Evolutionary conservation across 2,888 invertebrate genomes (phyloP).

Genomic region (Cerastis rubricosa): DNA sequence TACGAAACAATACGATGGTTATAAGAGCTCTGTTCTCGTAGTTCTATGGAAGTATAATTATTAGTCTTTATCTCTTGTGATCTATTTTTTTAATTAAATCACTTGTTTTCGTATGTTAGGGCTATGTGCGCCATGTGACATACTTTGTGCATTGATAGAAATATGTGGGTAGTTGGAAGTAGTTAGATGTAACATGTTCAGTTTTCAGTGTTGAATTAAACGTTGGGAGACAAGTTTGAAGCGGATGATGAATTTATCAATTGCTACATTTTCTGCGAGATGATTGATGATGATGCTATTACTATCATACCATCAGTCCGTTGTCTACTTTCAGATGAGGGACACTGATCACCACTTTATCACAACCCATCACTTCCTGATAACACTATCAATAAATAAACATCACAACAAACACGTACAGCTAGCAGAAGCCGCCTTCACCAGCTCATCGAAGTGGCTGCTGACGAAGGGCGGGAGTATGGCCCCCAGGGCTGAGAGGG

Average conservation of each 20-base stretch:
- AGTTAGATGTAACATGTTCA: background rate
- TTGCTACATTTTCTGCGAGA: background rate
- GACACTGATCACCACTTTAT: slow-evolving; percentile 8
- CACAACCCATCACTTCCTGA: slow-evolving; percentile 28
- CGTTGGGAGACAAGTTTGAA: background rate
- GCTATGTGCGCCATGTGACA: too few species aligned
- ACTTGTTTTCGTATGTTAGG: background rate
- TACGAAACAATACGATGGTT: background rate
- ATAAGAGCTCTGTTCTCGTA: background rate
- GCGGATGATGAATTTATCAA: background rate
- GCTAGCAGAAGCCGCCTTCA: slow-evolving; percentile 75
- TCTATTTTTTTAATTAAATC: background rate
- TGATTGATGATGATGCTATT: background rate
- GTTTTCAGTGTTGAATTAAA: background rate
- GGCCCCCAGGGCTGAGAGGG: slow-evolving; percentile 68
- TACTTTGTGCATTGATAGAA: background rate
- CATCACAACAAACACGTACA: slow-evolving; percentile 70
- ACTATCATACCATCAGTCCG: background rate
- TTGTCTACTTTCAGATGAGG: background rate
- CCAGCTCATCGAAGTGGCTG: slow-evolving; percentile 73
- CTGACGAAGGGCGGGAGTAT: slow-evolving; percentile 72
- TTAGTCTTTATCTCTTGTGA: background rate
- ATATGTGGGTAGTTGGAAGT: background rate
- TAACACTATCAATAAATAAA: background rate
- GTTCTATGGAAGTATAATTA: background rate